Percentiles rank a stretch among this genome's conserved stretches.
Evolutionary conservation across 2,113 vertebrate species (phyloP).

Genomic region (Elanoides forficatus): DNA sequence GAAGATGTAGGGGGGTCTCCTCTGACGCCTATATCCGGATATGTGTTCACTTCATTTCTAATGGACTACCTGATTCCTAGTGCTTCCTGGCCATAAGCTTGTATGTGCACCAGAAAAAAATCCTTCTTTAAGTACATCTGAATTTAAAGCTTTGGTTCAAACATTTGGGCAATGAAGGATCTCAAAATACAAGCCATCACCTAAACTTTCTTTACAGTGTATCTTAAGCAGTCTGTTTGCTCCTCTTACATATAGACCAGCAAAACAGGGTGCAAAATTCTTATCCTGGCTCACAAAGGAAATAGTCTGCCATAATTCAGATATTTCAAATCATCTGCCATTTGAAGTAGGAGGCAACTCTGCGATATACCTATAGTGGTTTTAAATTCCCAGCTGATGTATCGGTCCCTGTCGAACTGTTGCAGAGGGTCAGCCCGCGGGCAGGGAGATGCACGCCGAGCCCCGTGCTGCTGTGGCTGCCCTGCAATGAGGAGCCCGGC

Average conservation of each 20-base stretch:
- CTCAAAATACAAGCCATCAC: background rate
- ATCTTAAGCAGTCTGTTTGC: background rate
- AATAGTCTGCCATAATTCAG: background rate
- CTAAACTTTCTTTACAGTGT: background rate
- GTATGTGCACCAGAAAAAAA: background rate
- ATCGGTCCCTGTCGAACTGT: background rate
- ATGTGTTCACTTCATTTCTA: background rate
- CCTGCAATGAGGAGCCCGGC: fast-evolving
- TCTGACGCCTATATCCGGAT: background rate
- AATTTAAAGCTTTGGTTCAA: background rate
- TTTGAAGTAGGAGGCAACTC: background rate
- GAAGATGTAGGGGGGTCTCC: background rate
- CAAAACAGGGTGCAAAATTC: background rate
- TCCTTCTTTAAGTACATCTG: background rate
- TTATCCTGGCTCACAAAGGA: background rate
- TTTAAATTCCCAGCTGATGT: background rate
- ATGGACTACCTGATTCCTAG: background rate
- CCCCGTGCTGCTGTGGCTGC: background rate
- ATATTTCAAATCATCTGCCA: background rate
- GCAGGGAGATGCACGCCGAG: fast-evolving
- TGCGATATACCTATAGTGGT: fast-evolving
- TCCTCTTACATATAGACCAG: background rate
- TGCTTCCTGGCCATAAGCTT: background rate
- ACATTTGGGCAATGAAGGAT: background rate
- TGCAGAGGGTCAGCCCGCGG: fast-evolving